Base-by-base conservation (phyloP, 2,888 invertebrate genomes). In the Rosalia funebris region DNA sequence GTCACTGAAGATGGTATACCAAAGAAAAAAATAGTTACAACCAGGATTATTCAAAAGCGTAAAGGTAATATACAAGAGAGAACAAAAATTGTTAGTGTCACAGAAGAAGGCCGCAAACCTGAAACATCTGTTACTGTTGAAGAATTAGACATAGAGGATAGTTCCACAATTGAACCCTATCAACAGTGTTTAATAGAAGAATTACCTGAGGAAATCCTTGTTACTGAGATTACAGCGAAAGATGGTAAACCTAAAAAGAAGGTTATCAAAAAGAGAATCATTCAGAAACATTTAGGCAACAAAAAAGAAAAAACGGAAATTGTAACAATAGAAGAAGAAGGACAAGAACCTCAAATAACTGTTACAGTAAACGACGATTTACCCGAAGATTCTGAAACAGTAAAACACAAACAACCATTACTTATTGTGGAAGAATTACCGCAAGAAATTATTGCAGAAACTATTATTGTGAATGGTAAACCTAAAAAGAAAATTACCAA, bases 261-360 rank as follows among this genome's bases (percentile, higher is more conserved):
- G 37, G 59, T 63, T 32, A 62, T 68, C 34, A 71, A 68, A 75
- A 76, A 67, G 5, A 81, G 82, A 50, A 73, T 82, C 1, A 83
- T 84, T 9, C 83, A 83, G 62, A 83, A 82, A 65, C 80, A 77
- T 3, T 80, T 69, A 63, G 82, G 77, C 56, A 69, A 75, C 41
- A 79, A 76, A 66, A 77, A 82, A 41, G 82, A 71, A 34, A 72
- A 65, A n/a, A 78, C 78, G 0, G 76, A 77, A 70, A 77, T 77
- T 44, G 71, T 71, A n/a, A 74, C 75, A 7, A 63, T 75, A 17
- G 70, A 76, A 63, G 71, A 77, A 58, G 74, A 76, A 53, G 72
- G 71, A 39, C 70, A 71, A 55, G 52, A 65, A 54, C 75, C 77
- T 1, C 60, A 70, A 48, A 73, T 75, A 17, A 75, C 73, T 48